These are phyloP conservation scores for Tyrophagus putrescentiae DNA, from an alignment of 1,140 invertebrate genomes.

Conservation along the genomic window DNA sequence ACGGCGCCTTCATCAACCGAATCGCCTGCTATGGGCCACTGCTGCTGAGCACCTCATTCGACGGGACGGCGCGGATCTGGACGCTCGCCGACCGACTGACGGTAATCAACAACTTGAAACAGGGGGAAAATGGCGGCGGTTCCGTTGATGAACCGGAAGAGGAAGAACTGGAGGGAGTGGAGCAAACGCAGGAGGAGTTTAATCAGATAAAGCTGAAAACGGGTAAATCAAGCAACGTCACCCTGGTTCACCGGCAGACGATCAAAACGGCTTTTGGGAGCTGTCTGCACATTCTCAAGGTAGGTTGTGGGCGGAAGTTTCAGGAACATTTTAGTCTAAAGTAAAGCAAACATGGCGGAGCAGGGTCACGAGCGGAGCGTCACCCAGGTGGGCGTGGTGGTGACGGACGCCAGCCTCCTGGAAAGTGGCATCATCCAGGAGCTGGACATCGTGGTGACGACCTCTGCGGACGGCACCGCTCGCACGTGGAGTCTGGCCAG, in stretches of 20 bases:
- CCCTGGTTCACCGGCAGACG: background rate
- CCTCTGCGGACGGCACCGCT: slow-evolving; percentile 38
- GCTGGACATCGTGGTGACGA: slow-evolving; percentile 35
- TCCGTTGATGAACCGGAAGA: slow-evolving; percentile 2
- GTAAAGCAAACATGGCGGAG: slow-evolving; percentile 26
- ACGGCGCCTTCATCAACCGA: slow-evolving; percentile 38
- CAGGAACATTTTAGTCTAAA: slow-evolving; percentile 31
- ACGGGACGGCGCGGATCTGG: slow-evolving; percentile 41
- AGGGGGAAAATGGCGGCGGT: background rate
- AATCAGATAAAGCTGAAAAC: no score
- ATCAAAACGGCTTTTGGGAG: slow-evolving; percentile 7
- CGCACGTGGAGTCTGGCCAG: slow-evolving; percentile 38
- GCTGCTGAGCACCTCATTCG: slow-evolving; percentile 41
- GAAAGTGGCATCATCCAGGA: slow-evolving; percentile 23
- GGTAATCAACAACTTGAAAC: slow-evolving; percentile 6
- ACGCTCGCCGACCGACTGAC: slow-evolving; percentile 33
- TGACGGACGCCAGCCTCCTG: slow-evolving; percentile 30
- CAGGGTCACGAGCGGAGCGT: slow-evolving; percentile 40
- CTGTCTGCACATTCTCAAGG: background rate
- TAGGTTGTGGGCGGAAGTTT: slow-evolving; percentile 24
- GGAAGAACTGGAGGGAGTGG: background rate
- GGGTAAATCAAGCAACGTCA: no score
- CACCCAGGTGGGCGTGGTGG: slow-evolving; percentile 40
- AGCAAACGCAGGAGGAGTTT: no score
- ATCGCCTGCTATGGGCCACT: slow-evolving; percentile 41